Conservation (phyloP, 2,888 invertebrate species). For the Tachina lurida region DNA sequence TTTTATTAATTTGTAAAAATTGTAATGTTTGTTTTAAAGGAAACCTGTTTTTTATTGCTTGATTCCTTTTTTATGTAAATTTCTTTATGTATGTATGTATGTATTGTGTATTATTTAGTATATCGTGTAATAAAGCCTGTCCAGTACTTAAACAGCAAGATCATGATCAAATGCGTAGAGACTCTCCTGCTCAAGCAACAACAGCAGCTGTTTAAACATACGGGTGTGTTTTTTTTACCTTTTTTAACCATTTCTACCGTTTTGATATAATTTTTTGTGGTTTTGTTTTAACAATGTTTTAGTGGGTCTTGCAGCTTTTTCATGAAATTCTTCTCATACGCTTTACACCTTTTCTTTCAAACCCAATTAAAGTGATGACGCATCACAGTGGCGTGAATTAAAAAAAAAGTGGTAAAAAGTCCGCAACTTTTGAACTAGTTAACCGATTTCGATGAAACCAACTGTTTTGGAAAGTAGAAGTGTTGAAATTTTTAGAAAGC, state of each 20-base stretch:
- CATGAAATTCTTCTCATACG: background rate
- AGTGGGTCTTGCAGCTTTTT: conserved; percentile 9
- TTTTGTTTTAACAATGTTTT: background rate
- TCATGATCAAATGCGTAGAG: conserved; percentile 6
- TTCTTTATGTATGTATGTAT: conserved; percentile 3
- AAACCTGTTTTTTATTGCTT: background rate
- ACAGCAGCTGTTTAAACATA: conserved; percentile 54
- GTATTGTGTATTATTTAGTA: background rate
- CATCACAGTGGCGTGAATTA: too few species aligned
- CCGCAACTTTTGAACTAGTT: too few species aligned
- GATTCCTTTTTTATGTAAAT: conserved; percentile 37
- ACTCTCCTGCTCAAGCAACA: conserved; percentile 32
- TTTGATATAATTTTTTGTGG: conserved; percentile 29
- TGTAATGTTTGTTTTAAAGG: background rate
- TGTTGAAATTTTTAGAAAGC: too few species aligned
- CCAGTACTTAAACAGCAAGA: conserved; percentile 17
- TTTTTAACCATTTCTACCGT: conserved; percentile 15
- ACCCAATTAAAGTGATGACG: conserved; percentile 57
- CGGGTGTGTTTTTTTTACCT: conserved; percentile 35
- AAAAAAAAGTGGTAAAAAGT: too few species aligned
- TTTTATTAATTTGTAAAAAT: background rate
- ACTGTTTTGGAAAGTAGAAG: too few species aligned
- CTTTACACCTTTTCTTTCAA: conserved; percentile 17
- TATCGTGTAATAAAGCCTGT: conserved; percentile 15
- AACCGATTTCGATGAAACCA: too few species aligned